phyloP scores from a whole-genome alignment of 2,888 invertebrate species.

The Eupithecia subumbrata region DNA sequence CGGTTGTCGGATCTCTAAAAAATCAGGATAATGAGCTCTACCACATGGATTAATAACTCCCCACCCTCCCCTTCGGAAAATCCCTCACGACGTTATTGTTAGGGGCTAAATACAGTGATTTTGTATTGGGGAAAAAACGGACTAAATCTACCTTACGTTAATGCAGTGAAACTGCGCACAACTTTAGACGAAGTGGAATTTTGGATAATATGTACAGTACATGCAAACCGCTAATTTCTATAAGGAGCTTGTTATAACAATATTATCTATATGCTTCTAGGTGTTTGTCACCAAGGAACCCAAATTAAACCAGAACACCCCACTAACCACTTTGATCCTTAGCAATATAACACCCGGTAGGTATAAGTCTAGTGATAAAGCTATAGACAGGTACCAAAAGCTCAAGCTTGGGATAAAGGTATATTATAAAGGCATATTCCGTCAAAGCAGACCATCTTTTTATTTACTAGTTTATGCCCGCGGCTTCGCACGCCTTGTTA shows the following conservation, averaged over 20 bases:
- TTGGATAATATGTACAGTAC: neutral
- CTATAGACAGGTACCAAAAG: neutral
- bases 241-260: neutral
- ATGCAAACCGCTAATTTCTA: neutral
- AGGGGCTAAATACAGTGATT: neutral
- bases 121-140: neutral
- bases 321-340: conserved; percentile 2
- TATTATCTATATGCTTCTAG: neutral
- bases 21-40: no score
- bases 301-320: neutral
- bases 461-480: no score
- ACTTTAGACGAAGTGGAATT: neutral
- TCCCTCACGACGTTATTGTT: no score
- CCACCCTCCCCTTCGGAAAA: no score
- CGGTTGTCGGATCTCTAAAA: no score
- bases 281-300: neutral
- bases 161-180: neutral
- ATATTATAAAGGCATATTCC: no score
- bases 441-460: neutral
- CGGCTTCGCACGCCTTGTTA: no score
- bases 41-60: no score
- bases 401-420: neutral
- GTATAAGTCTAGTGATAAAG: neutral
- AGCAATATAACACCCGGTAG: neutral
- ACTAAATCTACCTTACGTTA: neutral